phyloP scores from a whole-genome alignment of 2,113 vertebrate species.

The Eira barbara region DNA sequence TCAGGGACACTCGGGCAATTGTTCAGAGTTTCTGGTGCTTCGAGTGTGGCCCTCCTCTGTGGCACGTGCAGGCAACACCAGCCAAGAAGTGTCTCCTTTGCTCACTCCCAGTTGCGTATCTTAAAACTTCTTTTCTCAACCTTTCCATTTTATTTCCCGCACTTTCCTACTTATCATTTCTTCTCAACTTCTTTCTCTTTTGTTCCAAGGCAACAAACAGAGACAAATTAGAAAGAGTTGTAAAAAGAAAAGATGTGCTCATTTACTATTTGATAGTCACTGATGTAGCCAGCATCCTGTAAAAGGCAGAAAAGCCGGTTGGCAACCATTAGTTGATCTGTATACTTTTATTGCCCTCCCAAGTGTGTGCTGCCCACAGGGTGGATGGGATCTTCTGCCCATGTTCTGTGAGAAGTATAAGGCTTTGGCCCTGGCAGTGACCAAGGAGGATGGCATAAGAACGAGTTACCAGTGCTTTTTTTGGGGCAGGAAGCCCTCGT shows the following conservation, averaged over 20 bases:
- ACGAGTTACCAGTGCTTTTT: not conserved
- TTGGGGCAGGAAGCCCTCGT: not conserved
- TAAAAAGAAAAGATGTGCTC: not conserved
- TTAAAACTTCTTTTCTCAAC: not conserved
- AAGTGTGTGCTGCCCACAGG: too few species aligned
- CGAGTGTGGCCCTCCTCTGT: not conserved
- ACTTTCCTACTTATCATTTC: not conserved
- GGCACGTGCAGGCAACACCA: not conserved
- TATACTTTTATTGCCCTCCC: not conserved
- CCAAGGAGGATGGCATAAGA: not conserved
- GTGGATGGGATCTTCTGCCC: too few species aligned
- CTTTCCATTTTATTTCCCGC: too few species aligned
- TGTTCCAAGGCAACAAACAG: not conserved
- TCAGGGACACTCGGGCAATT: not conserved
- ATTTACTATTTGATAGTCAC: not conserved
- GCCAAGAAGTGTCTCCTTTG: not conserved
- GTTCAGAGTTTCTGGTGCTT: not conserved
- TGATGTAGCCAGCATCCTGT: not conserved
- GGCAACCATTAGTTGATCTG: not conserved
- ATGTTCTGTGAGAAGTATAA: fast-evolving
- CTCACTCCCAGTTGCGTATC: fast-evolving
- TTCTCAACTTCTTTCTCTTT: not conserved
- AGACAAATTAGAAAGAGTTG: not conserved
- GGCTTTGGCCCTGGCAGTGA: not conserved
- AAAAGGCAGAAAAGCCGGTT: not conserved